phyloP scores from a whole-genome alignment of 2,113 vertebrate genomes.

The Saguinus imperator region DNA sequence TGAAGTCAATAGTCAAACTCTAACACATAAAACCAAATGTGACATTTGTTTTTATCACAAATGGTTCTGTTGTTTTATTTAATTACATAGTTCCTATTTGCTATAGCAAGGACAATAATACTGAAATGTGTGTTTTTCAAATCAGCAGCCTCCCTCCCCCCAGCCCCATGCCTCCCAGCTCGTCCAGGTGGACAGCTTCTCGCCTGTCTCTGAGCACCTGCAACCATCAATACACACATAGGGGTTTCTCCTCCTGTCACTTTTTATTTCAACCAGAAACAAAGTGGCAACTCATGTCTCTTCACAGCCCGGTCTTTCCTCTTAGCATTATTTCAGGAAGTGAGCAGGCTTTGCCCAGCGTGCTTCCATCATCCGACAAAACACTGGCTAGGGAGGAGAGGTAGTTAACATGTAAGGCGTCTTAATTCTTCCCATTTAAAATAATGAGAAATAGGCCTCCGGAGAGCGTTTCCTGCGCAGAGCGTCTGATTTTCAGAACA shows the following conservation, averaged over 20 bases:
- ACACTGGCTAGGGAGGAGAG: rapidly evolving
- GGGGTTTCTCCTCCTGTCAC: rapidly evolving
- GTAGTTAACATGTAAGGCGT: rapidly evolving
- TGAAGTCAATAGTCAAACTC: neutral
- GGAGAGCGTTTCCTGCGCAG: too few relatives aligned
- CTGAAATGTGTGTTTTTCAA: neutral
- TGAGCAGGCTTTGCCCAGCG: rapidly evolving
- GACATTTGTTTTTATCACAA: neutral
- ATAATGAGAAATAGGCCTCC: neutral
- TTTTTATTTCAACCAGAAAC: neutral
- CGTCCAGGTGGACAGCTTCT: rapidly evolving
- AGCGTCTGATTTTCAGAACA: neutral
- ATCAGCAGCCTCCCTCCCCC: rapidly evolving
- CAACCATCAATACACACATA: rapidly evolving
- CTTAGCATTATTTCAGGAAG: neutral
- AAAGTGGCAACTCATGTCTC: rapidly evolving
- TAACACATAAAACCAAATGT: neutral
- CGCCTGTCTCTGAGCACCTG: rapidly evolving
- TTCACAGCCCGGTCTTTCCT: neutral
- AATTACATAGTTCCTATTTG: neutral
- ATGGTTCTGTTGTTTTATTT: neutral
- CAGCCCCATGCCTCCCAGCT: too few relatives aligned
- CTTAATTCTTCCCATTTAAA: neutral
- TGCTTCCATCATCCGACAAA: neutral
- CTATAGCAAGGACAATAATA: neutral